Evolutionary conservation across 2,797 vertebrate species (phyloP).

Genomic region (Chromis chromis): DNA sequence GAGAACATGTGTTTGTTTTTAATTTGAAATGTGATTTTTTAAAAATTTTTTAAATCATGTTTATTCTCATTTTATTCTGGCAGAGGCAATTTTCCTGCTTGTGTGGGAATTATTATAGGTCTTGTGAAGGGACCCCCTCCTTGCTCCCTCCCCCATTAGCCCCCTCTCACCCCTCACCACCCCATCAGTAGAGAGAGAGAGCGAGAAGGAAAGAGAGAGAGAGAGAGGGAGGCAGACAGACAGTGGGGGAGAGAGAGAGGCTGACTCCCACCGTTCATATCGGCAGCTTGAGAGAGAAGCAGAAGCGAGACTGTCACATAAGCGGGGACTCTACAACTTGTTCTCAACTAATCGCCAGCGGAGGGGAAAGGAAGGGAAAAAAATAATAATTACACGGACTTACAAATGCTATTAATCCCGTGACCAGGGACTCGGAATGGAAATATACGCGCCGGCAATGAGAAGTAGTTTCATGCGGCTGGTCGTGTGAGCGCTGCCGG

Average conservation of each 20-base stretch:
- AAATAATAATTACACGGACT: constrained; percentile 31
- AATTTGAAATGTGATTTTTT: no score
- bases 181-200: constrained; percentile 19
- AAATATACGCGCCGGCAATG: constrained; percentile 34
- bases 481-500: constrained; percentile 56
- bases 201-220: constrained; percentile 35
- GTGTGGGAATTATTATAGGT: not conserved
- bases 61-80: not conserved
- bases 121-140: not conserved
- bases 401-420: constrained; percentile 44
- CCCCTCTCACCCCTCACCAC: constrained; percentile 23
- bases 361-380: not conserved
- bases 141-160: constrained; percentile 17
- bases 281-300: constrained; percentile 21
- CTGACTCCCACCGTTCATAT: constrained; percentile 65
- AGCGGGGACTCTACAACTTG: constrained; percentile 56
- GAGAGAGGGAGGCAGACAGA: not conserved
- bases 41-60: not conserved
- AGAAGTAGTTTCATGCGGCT: constrained; percentile 59
- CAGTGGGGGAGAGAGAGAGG: constrained; percentile 45
- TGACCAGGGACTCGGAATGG: constrained; percentile 57
- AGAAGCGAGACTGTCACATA: constrained; percentile 46
- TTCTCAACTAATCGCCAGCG: constrained; percentile 39
- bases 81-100: not conserved
- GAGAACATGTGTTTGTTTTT: not conserved